A percentile compares a stretch with the other conserved stretches of the same genome.
Evolutionary conservation across 2,888 invertebrate genomes (phyloP).

Genomic region (Cataglyphis rosenhaueri): DNA sequence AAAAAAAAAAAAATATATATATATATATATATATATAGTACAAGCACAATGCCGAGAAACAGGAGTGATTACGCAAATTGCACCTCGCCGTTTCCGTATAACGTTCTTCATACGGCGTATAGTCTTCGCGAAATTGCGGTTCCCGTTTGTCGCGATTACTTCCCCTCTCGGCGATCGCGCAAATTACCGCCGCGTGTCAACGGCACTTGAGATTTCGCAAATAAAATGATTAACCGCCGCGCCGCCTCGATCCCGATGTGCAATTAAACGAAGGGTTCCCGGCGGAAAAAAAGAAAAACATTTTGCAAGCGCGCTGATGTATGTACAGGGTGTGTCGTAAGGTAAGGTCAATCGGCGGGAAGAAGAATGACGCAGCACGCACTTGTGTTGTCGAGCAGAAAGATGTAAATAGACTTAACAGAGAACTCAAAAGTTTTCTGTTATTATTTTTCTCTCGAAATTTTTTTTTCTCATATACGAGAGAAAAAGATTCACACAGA

Average conservation of each 20-base stretch:
- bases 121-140: constrained; percentile 16
- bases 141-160: constrained; percentile 40
- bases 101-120: constrained; percentile 9
- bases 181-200: constrained; percentile 28
- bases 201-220: constrained; percentile 47
- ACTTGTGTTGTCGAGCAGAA: neutral
- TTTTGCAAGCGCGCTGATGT: neutral
- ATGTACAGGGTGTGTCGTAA: neutral
- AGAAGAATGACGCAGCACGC: neutral
- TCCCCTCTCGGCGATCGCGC: neutral
- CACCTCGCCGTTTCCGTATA: constrained; percentile 33
- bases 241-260: constrained; percentile 19
- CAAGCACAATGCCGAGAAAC: neutral
- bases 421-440: neutral
- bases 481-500: neutral
- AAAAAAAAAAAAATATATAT: neutral
- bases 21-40: constrained; percentile 3
- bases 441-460: neutral
- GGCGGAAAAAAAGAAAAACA: neutral
- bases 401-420: neutral
- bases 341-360: neutral
- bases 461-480: neutral
- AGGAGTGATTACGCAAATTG: constrained; percentile 17
- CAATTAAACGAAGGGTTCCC: constrained; percentile 27
- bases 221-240: constrained; percentile 48